phyloP scores from a whole-genome alignment of 2,888 invertebrate species.

The Phengaris arion region DNA sequence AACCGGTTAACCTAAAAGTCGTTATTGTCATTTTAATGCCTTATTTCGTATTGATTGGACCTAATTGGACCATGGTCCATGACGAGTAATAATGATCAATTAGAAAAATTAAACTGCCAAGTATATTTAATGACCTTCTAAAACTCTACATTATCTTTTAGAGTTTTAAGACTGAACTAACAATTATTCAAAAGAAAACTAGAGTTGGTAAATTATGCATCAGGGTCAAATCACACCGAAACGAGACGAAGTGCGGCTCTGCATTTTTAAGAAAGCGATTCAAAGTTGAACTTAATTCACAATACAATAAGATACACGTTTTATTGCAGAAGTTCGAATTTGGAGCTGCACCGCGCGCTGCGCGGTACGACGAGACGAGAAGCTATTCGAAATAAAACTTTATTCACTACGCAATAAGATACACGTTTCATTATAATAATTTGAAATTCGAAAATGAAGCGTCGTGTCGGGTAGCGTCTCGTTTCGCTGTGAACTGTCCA shows the following conservation, averaged over 20 bases:
- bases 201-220: background rate
- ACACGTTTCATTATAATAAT: background rate
- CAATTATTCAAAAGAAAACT: background rate
- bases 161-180: background rate
- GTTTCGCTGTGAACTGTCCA: too few relatives aligned
- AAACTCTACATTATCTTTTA: background rate
- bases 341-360: too few relatives aligned
- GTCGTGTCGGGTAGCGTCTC: too few relatives aligned
- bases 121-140: constrained; percentile 36
- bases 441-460: too few relatives aligned
- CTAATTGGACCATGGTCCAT: constrained; percentile 62
- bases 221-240: too few relatives aligned
- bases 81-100: constrained; percentile 70
- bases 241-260: too few relatives aligned
- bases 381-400: too few relatives aligned
- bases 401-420: too few relatives aligned
- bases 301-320: background rate
- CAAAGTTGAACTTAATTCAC: too few relatives aligned
- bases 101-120: constrained; percentile 65
- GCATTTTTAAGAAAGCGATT: too few relatives aligned
- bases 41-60: constrained; percentile 70
- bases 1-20: constrained; percentile 41
- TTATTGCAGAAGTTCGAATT: too few relatives aligned
- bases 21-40: constrained; percentile 58
- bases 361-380: too few relatives aligned